Evolutionary conservation across 1,140 invertebrate species (phyloP), one percentile per base, ranked within the genome.

Genomic region (Drosophila subobscura): DNA sequence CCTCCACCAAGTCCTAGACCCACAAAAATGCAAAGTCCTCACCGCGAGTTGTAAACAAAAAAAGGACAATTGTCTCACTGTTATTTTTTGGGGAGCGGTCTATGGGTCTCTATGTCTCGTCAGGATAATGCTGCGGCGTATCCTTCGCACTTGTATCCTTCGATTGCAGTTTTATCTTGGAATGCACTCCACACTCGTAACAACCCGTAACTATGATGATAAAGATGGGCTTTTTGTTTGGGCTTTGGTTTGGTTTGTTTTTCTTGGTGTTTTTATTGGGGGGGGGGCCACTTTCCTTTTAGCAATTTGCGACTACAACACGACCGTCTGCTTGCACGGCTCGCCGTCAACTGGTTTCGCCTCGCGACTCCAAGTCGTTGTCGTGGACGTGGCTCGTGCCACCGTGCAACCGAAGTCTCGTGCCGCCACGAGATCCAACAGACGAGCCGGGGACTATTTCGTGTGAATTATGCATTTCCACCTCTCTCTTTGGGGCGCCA

Each of bases 271-370:
- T 16, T 4, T 22, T 60, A 4, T 61, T 23, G 14, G 16, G 16
- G 16, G 14, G 55, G 20, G 66, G 25, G 45, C 47, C 42, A 37
- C 33, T 37, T 37, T 37, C 33, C 33, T 37, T 37, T 29, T 25
- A 27, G 22, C 46, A 14, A 47, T 44, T 70, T 65, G 61, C 73
- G 65, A 88, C 72, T 72, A 57, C 61, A 79, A 90, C 89, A 89
- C 89, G 89, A 90, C 89, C 89, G 89, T 86, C 85, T 86, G 80
- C 85, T 86, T 60, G 80, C 66, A 89, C 83, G 73, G 89, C 84
- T 90, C 78, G 81, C 73, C 89, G 81, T 81, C 79, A 90, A 90
- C 89, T 90, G 77, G 76, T 86, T 67, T 79, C 77, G 77, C 77
- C 79, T 84, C 84, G 83, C 80, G 85, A 53, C 75, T 79, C 81